Evolutionary conservation across 1,140 invertebrate genomes (phyloP), one percentile per base, ranked within the genome.

Genomic region (Drosophila kikkawai): DNA sequence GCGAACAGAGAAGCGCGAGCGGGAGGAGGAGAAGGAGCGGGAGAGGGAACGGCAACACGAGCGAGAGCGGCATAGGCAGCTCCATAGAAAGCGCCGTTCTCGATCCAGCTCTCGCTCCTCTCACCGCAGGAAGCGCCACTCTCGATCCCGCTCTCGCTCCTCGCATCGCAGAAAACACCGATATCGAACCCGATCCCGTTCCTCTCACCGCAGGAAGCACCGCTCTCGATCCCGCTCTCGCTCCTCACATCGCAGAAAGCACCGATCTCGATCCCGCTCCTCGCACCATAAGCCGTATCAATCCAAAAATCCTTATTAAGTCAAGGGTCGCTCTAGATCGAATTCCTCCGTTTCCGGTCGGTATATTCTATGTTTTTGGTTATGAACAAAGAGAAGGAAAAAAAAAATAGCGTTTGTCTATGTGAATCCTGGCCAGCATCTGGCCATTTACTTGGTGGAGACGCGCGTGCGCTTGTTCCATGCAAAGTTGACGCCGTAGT

Each of bases 391-490:
- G 53, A 56, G 53, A 75, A 48, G 63, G 57, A 48, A 57, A 61
- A 58, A 68, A 56, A 75, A 57, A 34, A 47, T 47, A 58, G 45
- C 34, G 47, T 34, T 64, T 37, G 56, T 37, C 48, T 34, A 61
- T 66, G 39, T n/a, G 36, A 39, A 56, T 48, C 57, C 22, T 45
- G 42, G 26, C 37, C 36, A 41, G 32, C n/a, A 7, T n/a, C 4
- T 17, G 9, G 7, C 32, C 26, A 39, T 56, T 56, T 96, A 99
- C 94, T 99, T 99, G 17, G 98, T 99, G 7, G 97, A 97, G 17
- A 97, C 96, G 91, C 99, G 94, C 1, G 98, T 99, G 87, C 97
- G 96, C 91, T 97, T 99, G 91, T 99, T 97, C 99, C 99, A 99
- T 4, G 98, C 95, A 93, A 99, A 99, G 93, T 99, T 99, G 15